Conservation (phyloP, 2,113 vertebrate species). For the Phylloscopus trochilus region DNA sequence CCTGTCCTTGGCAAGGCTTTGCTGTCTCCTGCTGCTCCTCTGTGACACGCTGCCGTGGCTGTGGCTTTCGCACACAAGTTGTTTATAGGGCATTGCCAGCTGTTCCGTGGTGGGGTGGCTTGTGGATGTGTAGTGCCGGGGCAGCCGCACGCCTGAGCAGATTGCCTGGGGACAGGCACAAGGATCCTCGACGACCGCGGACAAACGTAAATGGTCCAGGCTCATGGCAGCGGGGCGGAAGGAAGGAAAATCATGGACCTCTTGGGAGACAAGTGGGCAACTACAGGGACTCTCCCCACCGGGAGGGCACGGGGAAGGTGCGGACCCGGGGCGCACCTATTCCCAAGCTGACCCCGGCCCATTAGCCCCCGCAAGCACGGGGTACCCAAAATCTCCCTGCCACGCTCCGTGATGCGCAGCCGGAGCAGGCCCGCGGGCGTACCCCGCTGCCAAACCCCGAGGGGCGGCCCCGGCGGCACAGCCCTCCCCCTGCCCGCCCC, state of each 20-base stretch:
- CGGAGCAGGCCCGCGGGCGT: background rate
- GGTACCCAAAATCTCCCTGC: accelerated
- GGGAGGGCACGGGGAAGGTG: background rate
- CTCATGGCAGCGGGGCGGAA: background rate
- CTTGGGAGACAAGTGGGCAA: too few species aligned
- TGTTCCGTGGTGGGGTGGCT: background rate
- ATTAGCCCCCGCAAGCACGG: too few species aligned
- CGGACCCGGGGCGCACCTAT: background rate
- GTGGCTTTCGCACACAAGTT: background rate
- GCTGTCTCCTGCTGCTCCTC: background rate
- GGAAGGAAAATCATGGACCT: accelerated
- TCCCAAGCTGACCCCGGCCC: too few species aligned
- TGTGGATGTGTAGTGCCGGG: background rate
- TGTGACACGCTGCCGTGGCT: background rate
- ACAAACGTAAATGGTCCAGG: background rate
- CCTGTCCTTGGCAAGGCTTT: background rate
- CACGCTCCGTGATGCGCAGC: background rate
- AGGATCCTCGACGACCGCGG: too few species aligned
- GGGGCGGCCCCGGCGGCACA: slow-evolving; percentile 47
- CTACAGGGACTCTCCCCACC: background rate
- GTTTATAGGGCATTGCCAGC: background rate
- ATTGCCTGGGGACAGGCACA: background rate
- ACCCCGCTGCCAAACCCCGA: background rate
- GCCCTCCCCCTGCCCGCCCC: slow-evolving; percentile 53
- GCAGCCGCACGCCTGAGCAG: background rate